phyloP scores from a whole-genome alignment of 2,113 vertebrate genomes.

The Scophthalmus maximus region DNA sequence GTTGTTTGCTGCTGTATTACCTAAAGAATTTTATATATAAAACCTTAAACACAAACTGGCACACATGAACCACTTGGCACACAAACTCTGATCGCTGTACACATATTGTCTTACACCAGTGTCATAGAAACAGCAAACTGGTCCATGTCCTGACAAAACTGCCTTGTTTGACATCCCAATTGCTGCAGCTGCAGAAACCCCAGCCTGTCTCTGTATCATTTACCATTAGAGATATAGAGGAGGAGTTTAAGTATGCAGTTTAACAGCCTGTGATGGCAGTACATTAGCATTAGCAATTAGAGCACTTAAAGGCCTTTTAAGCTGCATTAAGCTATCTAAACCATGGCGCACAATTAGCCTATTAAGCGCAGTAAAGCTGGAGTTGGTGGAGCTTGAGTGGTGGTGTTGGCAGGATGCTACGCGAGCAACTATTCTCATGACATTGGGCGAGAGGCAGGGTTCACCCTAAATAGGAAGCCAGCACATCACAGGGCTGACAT shows the following conservation, averaged over 20 bases:
- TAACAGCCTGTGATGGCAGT: slow-evolving; percentile 50
- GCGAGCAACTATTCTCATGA: slow-evolving; percentile 26
- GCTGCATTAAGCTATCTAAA: slow-evolving; percentile 62
- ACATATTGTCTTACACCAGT: no score
- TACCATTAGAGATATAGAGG: slow-evolving; percentile 50
- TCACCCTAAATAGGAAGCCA: no score
- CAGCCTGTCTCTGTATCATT: slow-evolving; percentile 20
- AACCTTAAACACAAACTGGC: slow-evolving; percentile 2
- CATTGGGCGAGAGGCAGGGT: no score
- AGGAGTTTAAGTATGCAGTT: slow-evolving; percentile 57
- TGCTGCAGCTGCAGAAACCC: slow-evolving; percentile 20
- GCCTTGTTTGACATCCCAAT: slow-evolving; percentile 11
- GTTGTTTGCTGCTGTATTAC: background rate
- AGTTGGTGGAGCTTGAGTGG: slow-evolving; percentile 24
- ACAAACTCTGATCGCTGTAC: no score
- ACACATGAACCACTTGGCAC: slow-evolving; percentile 38
- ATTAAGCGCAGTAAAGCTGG: slow-evolving; percentile 50
- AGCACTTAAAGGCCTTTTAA: slow-evolving; percentile 68
- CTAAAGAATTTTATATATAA: background rate
- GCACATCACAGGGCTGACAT: no score
- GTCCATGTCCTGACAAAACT: slow-evolving; percentile 17
- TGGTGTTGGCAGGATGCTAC: slow-evolving; percentile 24
- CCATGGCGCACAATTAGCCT: slow-evolving; percentile 48
- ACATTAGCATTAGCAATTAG: slow-evolving; percentile 67
- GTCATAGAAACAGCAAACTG: slow-evolving; percentile 36